phyloP scores from a whole-genome alignment of 2,797 vertebrate species.

The Austrolebias charrua region DNA sequence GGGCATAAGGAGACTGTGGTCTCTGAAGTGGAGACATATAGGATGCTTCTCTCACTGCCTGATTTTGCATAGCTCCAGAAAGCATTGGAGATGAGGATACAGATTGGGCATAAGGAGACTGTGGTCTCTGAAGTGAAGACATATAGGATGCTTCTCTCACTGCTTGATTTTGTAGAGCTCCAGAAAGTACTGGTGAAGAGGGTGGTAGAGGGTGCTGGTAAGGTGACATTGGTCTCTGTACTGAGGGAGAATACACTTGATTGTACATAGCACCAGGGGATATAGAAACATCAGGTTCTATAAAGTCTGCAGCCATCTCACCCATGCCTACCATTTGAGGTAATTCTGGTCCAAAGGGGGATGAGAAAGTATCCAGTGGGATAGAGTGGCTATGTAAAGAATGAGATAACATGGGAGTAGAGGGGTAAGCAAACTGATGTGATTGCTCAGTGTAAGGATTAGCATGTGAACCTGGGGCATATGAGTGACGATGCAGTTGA shows the following conservation, averaged over 20 bases:
- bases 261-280: conserved; percentile 66
- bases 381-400: conserved; percentile 53
- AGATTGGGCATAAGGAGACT: conserved; percentile 63
- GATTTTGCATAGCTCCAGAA: conserved; percentile 69
- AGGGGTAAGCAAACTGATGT: conserved; percentile 32
- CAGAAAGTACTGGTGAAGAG: conserved; percentile 62
- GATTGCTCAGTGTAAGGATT: conserved; percentile 51
- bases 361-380: conserved; percentile 49
- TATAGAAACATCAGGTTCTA: conserved; percentile 36
- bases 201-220: conserved; percentile 49
- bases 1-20: conserved; percentile 61
- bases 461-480: conserved; percentile 30
- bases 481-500: conserved; percentile 63
- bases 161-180: conserved; percentile 68
- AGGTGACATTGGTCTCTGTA: conserved; percentile 53
- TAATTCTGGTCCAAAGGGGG: conserved; percentile 41
- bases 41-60: conserved; percentile 63
- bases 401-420: conserved; percentile 60
- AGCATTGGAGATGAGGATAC: conserved; percentile 68
- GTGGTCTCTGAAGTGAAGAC: conserved; percentile 58
- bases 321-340: conserved; percentile 40
- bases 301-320: conserved; percentile 44
- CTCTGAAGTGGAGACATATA: conserved; percentile 59
- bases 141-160: conserved; percentile 63
- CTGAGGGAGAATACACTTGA: conserved; percentile 44